Evolutionary conservation across 2,888 invertebrate species (phyloP).

Genomic region (Mamestra brassicae): DNA sequence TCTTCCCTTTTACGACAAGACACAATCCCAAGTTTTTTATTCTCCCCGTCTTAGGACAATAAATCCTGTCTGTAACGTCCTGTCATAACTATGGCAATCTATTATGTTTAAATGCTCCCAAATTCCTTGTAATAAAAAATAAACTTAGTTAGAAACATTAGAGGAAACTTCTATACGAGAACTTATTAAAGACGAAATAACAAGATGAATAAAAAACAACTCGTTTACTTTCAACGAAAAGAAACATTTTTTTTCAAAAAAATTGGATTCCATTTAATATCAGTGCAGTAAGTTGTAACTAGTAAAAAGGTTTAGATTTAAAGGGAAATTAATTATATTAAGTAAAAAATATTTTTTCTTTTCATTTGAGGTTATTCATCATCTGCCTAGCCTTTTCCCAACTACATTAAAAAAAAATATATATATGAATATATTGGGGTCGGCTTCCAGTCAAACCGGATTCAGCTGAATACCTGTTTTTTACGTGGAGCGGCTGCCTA

Average conservation of each 20-base stretch:
- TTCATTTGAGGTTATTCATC: conserved; percentile 3
- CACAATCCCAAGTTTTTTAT: conserved; percentile 22
- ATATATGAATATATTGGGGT: too few relatives aligned
- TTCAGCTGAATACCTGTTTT: too few relatives aligned
- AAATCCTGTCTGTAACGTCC: conserved; percentile 27
- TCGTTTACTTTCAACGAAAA: neutral
- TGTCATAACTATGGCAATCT: conserved; percentile 53
- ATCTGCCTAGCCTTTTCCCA: too few relatives aligned
- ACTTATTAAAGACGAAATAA: conserved; percentile 33
- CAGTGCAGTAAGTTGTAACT: conserved; percentile 15
- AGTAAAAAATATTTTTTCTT: neutral
- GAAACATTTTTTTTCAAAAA: conserved; percentile 7
- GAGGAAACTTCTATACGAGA: conserved; percentile 20
- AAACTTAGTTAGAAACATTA: conserved; percentile 49
- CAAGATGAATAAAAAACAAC: conserved; percentile 34
- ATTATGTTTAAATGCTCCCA: conserved; percentile 53
- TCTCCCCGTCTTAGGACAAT: conserved; percentile 28
- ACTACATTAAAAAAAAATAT: too few relatives aligned
- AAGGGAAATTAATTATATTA: conserved; percentile 37
- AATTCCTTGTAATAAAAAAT: conserved; percentile 49
- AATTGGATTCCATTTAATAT: conserved; percentile 47
- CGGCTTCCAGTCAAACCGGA: too few relatives aligned
- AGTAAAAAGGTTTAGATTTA: conserved; percentile 42
- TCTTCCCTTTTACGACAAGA: conserved; percentile 16
- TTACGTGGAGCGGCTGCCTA: too few relatives aligned